Conservation (phyloP, 2,888 invertebrate species). For the Cyrtodaria siliqua region DNA sequence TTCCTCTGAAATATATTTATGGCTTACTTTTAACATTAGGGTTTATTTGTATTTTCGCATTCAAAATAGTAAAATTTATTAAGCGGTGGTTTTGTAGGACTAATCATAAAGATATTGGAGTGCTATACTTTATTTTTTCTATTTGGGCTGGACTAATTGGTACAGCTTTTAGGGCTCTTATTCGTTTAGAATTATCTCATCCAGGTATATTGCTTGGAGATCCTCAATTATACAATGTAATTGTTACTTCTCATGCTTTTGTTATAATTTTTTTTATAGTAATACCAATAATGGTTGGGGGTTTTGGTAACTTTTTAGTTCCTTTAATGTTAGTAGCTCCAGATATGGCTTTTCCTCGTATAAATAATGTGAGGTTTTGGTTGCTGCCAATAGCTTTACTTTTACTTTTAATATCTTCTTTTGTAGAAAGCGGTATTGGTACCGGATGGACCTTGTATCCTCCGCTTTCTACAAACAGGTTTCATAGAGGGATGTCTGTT, state of each 20-base stretch:
- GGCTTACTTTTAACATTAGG: too few relatives aligned
- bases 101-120: too few relatives aligned
- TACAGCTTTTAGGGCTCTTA: too few relatives aligned
- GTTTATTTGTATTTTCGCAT: too few relatives aligned
- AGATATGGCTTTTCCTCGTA: slow-evolving; percentile 93
- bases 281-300: slow-evolving; percentile 88
- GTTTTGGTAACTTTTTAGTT: slow-evolving; percentile 94
- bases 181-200: too few relatives aligned
- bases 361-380: slow-evolving; percentile 95
- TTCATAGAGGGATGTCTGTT: slow-evolving; percentile 90
- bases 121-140: too few relatives aligned
- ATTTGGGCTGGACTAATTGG: too few relatives aligned
- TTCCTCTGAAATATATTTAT: too few relatives aligned
- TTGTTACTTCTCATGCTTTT: slow-evolving; percentile 93
- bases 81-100: too few relatives aligned
- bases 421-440: slow-evolving; percentile 91
- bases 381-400: slow-evolving; percentile 90
- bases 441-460: slow-evolving; percentile 94
- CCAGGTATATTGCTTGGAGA: too few relatives aligned
- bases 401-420: slow-evolving; percentile 89
- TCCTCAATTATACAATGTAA: slow-evolving; percentile 92
- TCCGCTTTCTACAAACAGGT: slow-evolving; percentile 89
- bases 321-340: slow-evolving; percentile 92
- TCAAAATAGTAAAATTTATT: too few relatives aligned
- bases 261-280: slow-evolving; percentile 93